Conservation (phyloP, 2,888 invertebrate genomes). For the Caradrina kadenii region DNA sequence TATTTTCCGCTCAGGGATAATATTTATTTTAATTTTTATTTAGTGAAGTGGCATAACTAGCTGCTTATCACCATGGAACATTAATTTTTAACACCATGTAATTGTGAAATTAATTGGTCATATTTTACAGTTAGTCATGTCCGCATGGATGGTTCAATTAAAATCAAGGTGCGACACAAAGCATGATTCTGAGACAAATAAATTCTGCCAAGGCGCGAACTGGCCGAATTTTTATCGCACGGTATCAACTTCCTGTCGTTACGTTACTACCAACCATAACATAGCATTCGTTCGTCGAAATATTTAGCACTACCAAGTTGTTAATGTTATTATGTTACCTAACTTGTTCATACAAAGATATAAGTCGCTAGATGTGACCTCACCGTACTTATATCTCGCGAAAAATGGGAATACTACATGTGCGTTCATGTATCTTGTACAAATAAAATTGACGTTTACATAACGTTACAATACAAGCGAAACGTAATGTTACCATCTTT, state of each 20-base stretch:
- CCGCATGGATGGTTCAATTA: slow-evolving; percentile 9
- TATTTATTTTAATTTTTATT: slow-evolving; percentile 11
- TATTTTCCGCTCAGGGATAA: background rate
- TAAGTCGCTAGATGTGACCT: too few species aligned
- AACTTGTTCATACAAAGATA: too few species aligned
- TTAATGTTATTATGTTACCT: too few species aligned
- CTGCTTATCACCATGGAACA: slow-evolving; percentile 1
- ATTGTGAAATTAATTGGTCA: slow-evolving; percentile 30
- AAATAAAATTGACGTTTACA: too few species aligned
- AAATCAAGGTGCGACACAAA: slow-evolving; percentile 9
- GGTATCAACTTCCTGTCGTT: slow-evolving; percentile 14
- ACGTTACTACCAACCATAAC: background rate
- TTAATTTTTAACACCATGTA: slow-evolving; percentile 14
- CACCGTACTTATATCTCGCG: too few species aligned
- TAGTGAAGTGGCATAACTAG: background rate
- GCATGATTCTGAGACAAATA: slow-evolving; percentile 2
- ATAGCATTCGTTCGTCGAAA: background rate
- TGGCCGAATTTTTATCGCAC: slow-evolving; percentile 1
- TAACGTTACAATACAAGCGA: too few species aligned
- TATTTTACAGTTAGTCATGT: slow-evolving; percentile 19
- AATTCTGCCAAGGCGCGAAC: slow-evolving; percentile 2
- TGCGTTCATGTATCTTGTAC: too few species aligned
- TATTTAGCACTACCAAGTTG: background rate
- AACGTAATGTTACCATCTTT: too few species aligned
- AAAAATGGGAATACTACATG: too few species aligned